phyloP scores from a whole-genome alignment of 2,888 invertebrate genomes.

The Anoplius nigerrimus region DNA sequence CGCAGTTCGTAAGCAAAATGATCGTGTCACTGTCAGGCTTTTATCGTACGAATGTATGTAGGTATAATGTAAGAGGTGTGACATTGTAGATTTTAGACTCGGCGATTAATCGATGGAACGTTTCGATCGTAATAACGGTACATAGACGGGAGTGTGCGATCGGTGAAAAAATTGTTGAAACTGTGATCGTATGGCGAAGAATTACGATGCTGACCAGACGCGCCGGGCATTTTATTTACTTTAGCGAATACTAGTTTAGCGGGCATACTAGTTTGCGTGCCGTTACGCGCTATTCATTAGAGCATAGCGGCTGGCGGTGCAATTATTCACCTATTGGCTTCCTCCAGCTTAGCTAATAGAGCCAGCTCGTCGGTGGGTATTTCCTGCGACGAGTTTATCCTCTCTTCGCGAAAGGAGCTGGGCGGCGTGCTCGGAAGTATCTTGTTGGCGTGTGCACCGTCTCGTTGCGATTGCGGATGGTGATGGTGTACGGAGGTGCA shows the following conservation, averaged over 20 bases:
- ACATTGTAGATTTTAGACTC: too few species aligned
- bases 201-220: background rate
- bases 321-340: conserved; percentile 84
- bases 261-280: background rate
- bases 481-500: conserved; percentile 46
- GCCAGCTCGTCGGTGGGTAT: conserved; percentile 86
- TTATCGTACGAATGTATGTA: too few species aligned
- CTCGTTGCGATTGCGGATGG: conserved; percentile 13
- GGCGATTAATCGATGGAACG: too few species aligned
- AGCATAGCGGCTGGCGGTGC: too few species aligned
- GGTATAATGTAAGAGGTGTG: too few species aligned
- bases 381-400: conserved; percentile 52
- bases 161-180: too few species aligned
- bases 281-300: too few species aligned
- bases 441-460: conserved; percentile 21
- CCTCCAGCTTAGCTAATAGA: conserved; percentile 95
- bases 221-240: background rate
- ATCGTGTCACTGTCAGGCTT: too few species aligned
- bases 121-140: too few species aligned
- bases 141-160: too few species aligned
- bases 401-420: conserved; percentile 46
- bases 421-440: conserved; percentile 1
- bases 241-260: background rate
- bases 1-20: too few species aligned
- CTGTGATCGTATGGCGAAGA: too few species aligned